Conservation (phyloP, 2,888 invertebrate species). For the Microplitis deprimator region DNA sequence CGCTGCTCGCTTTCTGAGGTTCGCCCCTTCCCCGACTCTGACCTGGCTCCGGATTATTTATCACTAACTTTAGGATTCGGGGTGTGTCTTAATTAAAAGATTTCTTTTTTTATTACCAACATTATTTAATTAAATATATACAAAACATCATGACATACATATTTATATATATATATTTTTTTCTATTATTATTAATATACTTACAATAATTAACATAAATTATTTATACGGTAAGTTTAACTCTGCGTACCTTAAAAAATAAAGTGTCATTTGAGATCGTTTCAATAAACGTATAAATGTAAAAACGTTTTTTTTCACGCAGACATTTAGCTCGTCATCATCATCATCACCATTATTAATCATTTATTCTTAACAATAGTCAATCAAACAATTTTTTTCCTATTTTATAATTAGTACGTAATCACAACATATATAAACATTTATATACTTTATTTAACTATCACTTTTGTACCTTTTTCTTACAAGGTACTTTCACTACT, state of each 20-base stretch:
- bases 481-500: constrained; percentile 12
- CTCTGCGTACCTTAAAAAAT: constrained; percentile 37
- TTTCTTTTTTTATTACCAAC: constrained; percentile 51
- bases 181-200: not conserved
- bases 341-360: not conserved
- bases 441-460: not conserved
- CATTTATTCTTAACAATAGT: not conserved
- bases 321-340: constrained; percentile 19
- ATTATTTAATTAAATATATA: constrained; percentile 61
- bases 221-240: not conserved
- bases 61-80: not conserved
- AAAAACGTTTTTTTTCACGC: constrained; percentile 56
- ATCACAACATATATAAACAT: constrained; percentile 1
- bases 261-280: constrained; percentile 47
- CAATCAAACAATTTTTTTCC: not conserved
- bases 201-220: not conserved
- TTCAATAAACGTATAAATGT: constrained; percentile 60
- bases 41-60: not conserved
- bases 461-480: constrained; percentile 1
- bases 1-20: not conserved
- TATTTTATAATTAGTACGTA: constrained; percentile 7
- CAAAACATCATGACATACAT: constrained; percentile 56
- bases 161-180: constrained; percentile 1
- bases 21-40: no score
- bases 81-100: not conserved